A percentile compares a stretch with the other conserved stretches of the same genome.
These are phyloP conservation scores for Eremobia ochroleuca DNA, from an alignment of 2,888 invertebrate genomes.

Conservation along the genomic window DNA sequence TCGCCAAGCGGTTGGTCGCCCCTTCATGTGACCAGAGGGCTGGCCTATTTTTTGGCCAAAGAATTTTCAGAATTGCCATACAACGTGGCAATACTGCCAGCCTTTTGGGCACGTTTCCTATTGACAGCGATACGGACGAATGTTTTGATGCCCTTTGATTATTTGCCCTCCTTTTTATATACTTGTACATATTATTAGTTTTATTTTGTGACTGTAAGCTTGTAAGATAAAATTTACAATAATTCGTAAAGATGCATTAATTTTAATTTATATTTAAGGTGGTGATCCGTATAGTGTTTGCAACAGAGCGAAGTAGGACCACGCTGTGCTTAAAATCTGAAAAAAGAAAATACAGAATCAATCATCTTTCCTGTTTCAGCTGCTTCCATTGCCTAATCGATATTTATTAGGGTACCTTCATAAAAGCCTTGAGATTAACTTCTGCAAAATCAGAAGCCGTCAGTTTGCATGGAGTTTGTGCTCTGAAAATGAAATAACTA, in stretches of 20 bases:
- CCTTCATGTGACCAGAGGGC: too few species aligned
- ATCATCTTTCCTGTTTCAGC: neutral
- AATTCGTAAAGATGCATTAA: neutral
- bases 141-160: too few species aligned
- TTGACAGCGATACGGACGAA: too few species aligned
- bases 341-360: slow-evolving; percentile 41
- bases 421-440: slow-evolving; percentile 78
- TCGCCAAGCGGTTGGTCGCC: too few species aligned
- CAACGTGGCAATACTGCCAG: too few species aligned
- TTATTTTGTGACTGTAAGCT: too few species aligned
- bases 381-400: neutral
- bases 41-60: too few species aligned
- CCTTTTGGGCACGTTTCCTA: too few species aligned
- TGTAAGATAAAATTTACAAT: too few species aligned
- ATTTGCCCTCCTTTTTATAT: too few species aligned
- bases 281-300: slow-evolving; percentile 71
- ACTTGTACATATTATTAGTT: too few species aligned
- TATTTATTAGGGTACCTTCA: slow-evolving; percentile 64
- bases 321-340: slow-evolving; percentile 77
- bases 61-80: too few species aligned
- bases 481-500: slow-evolving; percentile 68
- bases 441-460: slow-evolving; percentile 80
- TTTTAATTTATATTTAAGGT: neutral
- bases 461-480: slow-evolving; percentile 78
- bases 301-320: slow-evolving; percentile 77